A percentile compares a stretch with the other conserved stretches of the same genome.
These are phyloP conservation scores for Lampropteryx suffumata DNA, from an alignment of 2,888 invertebrate species.

Conservation along the genomic window DNA sequence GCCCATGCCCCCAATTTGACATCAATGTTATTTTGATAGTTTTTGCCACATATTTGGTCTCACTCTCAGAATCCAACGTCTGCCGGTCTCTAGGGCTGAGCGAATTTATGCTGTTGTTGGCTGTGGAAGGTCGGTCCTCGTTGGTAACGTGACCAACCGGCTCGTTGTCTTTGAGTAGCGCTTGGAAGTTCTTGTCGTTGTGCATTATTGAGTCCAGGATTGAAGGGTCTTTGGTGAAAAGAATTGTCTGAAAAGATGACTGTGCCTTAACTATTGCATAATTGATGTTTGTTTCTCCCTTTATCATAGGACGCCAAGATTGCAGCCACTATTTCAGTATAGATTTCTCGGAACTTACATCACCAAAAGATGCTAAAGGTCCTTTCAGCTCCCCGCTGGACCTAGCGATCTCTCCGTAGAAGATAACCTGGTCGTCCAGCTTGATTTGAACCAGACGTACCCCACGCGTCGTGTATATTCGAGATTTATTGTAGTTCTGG, in stretches of 20 bases:
- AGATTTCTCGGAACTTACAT: constrained; percentile 70
- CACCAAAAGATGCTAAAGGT: constrained; percentile 86
- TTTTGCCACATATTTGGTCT: constrained; percentile 61
- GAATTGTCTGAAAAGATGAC: constrained; percentile 87
- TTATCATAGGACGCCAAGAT: too few relatives aligned
- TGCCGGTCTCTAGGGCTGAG: constrained; percentile 51
- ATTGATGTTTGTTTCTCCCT: too few relatives aligned
- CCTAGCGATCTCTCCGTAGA: constrained; percentile 91
- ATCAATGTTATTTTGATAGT: constrained; percentile 81
- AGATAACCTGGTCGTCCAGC: constrained; percentile 87
- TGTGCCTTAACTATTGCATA: too few relatives aligned
- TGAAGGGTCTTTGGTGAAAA: constrained; percentile 90
- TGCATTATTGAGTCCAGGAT: constrained; percentile 83
- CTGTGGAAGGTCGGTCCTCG: constrained; percentile 83
- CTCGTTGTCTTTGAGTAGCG: constrained; percentile 67
- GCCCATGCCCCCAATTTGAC: constrained; percentile 85
- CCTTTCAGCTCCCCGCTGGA: constrained; percentile 89
- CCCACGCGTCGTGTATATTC: constrained; percentile 92
- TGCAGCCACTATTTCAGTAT: too few relatives aligned
- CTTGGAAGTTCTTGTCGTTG: constrained; percentile 70
- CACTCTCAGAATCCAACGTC: constrained; percentile 45
- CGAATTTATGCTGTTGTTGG: constrained; percentile 66
- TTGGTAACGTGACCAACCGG: constrained; percentile 45
- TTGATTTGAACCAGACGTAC: constrained; percentile 87
- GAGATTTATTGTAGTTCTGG: constrained; percentile 94